These are phyloP conservation scores for Calidris pugnax DNA, from an alignment of 2,113 vertebrate species.

Conservation along the genomic window DNA sequence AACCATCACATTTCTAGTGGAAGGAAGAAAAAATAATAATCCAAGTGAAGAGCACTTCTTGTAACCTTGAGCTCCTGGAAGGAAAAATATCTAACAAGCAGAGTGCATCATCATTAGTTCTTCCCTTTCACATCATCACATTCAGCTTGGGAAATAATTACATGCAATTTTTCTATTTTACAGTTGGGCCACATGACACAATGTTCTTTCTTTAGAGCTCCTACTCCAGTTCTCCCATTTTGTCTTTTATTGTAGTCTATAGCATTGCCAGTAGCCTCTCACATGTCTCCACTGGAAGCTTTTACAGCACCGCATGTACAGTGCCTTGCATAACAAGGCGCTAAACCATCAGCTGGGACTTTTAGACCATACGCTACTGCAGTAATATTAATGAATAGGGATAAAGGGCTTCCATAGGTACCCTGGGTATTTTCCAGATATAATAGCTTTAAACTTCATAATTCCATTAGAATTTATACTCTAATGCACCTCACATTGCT, in stretches of 20 bases:
- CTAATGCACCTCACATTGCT: not conserved
- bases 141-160: constrained; percentile 80
- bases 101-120: constrained; percentile 81
- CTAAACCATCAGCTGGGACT: not conserved
- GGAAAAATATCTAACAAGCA: constrained; percentile 78
- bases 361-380: not conserved
- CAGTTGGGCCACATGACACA: constrained; percentile 79
- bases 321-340: not conserved
- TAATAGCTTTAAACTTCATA: not conserved
- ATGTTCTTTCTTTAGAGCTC: constrained; percentile 65
- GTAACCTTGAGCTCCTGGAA: constrained; percentile 73
- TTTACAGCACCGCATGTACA: not conserved
- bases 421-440: not conserved
- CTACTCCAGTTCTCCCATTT: constrained; percentile 60
- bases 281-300: constrained; percentile 40
- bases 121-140: constrained; percentile 74
- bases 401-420: not conserved
- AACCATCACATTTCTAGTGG: constrained; percentile 12
- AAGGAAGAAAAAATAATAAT: constrained; percentile 5
- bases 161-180: constrained; percentile 83
- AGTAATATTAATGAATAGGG: not conserved
- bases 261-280: constrained; percentile 40
- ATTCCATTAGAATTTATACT: not conserved
- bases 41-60: constrained; percentile 62
- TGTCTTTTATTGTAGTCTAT: constrained; percentile 50